Base-by-base conservation (phyloP, 2,797 vertebrate species). In the Gadopsis bispinosus region DNA sequence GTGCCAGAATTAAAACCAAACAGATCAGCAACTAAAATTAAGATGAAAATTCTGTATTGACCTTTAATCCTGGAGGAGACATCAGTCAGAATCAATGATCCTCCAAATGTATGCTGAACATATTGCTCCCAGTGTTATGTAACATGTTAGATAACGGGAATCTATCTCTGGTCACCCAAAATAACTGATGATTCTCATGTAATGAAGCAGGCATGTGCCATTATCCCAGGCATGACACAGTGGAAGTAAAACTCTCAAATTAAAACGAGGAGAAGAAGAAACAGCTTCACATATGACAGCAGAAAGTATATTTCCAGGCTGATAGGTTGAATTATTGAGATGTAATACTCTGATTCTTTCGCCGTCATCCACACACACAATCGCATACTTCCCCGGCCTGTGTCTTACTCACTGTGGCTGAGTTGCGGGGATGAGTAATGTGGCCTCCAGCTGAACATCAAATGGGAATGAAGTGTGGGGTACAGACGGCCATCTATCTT, bases 381-480 rank as follows among this genome's bases (percentile, higher is more conserved):
- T 26, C 47, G 64, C 45, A 72, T 17, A 26, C 41, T n/a, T 39
- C 2, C 73, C 22, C 20, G 12, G 79, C 69, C 70, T 75, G 70
- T 70, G 81, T 86, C 84, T 87, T 45, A 77, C 77, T 83, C 80
- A 73, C 61, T 79, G 73, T 71, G 83, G 48, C 77, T 79, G 79
- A 80, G 75, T 80, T 67, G 76, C 62, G 45, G 53, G 84, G 76
- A 89, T 92, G 88, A 94, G 86, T 91, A 90, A 94, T 92, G 85
- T 88, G 89, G 83, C 89, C 87, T 89, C 84, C 73, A 87, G 85
- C 81, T 77, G 73, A 83, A 83, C 87, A 91, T 90, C 90, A 93
- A 90, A 86, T 87, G 83, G 83, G 84, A 91, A 88, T 91, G 86
- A 91, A 85, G 85, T 87, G 85, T 85, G 75, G 82, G 75, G 29